Evolutionary conservation across 2,888 invertebrate species (phyloP), one percentile per base, ranked within the genome.

Genomic region (Chirona hameri): DNA sequence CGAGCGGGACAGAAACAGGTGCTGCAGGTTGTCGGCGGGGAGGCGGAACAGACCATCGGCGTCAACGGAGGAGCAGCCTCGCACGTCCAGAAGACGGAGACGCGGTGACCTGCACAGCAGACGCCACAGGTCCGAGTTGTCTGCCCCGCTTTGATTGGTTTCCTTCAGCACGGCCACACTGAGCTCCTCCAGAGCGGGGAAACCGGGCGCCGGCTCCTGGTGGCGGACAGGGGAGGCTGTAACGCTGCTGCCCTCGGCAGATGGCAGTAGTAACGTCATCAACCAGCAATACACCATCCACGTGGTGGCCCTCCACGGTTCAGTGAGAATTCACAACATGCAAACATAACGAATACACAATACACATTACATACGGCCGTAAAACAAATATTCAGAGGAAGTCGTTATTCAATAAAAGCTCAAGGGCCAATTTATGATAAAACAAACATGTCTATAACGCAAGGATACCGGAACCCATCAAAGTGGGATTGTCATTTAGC

Each of bases 11-110:
- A 95, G 90, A 88, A 94, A 95, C 82, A 96, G 90, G 88, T 95
- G 94, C 88, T 95, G 94, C 85, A 96, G 90, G 89, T 95, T 94
- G 93, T 94, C 94, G 82, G 95, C 94, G 14, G 94, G 94, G 85
- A 95, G 91, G 83, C 93, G 90, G 84, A 95, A 94, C 81, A 95
- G 90, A 83, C 94, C 93, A 27, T 94, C 94, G 89, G 94, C 93
- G 0, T 93, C 93, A 84, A 95, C 91, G 85, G 93, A 91, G 86
- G 92, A 91, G 89, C 95, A 93, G 82, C 95, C 95, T 86, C 95
- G 90, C 82, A 95, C 92, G 89, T 95, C 95, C 69, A 95, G 89
- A 84, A 95, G 89, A 82, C 93, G 91, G 85, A 94, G 90, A 85
- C 94, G 92, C 84, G 92, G 92, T 86, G 95, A 94, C 84, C 91